These are phyloP conservation scores for Plodia interpunctella DNA, from an alignment of 1,140 invertebrate genomes.

Conservation along the genomic window DNA sequence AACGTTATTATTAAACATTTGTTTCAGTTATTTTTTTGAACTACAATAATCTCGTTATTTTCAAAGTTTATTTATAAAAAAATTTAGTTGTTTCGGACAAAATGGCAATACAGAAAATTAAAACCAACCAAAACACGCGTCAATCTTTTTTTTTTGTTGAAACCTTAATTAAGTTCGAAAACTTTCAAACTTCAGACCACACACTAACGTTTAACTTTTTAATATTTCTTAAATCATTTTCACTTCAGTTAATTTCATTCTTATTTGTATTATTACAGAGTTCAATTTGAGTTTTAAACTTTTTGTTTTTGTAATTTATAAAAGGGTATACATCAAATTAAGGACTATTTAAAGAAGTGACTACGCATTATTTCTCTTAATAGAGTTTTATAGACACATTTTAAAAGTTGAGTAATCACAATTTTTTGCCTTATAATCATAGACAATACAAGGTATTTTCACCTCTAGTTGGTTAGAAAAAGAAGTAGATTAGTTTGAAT, in stretches of 20 bases:
- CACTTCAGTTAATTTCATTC: background rate
- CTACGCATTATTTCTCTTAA: conserved; percentile 35
- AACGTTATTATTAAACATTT: too few relatives aligned
- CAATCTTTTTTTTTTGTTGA: background rate
- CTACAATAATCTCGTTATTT: too few relatives aligned
- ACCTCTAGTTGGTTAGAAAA: background rate
- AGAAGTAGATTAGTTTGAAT: background rate
- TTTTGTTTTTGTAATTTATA: conserved; percentile 16
- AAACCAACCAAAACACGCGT: background rate
- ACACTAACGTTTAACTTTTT: background rate
- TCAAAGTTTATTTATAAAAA: too few relatives aligned
- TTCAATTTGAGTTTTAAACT: background rate
- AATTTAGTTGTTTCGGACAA: too few relatives aligned
- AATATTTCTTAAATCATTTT: background rate
- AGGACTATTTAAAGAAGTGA: conserved; percentile 40
- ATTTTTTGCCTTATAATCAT: background rate
- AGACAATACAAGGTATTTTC: background rate
- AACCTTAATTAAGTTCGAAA: background rate
- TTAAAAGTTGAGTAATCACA: background rate
- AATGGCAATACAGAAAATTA: too few relatives aligned
- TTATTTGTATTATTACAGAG: conserved; percentile 14
- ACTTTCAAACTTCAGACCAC: background rate
- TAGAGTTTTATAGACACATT: conserved; percentile 12
- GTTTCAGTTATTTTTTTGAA: too few relatives aligned
- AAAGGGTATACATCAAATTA: conserved; percentile 40